Base-by-base conservation (phyloP, 2,797 vertebrate species). In the Lagothrix lagotricha region DNA sequence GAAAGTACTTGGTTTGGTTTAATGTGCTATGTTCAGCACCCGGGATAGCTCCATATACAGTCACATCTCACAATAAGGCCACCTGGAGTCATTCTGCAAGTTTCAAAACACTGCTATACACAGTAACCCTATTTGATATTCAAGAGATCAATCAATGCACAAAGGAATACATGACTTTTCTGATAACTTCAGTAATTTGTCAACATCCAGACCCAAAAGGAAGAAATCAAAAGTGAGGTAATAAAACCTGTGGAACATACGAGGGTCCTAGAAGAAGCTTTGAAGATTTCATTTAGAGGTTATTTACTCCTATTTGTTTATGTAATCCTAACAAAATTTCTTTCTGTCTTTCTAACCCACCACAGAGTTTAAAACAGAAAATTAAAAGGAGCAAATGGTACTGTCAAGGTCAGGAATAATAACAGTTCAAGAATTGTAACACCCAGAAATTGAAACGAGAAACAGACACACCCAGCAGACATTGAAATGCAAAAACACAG, bases 401-500 rank as follows among this genome's bases (percentile, higher is more conserved):
- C 5, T 33, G 1, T 26, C 13, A 26, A 89, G 39, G 28, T 30
- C 19, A 28, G 36, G 15, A 33, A 24, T 13, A 2, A 0, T 5
- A 13, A 30, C 22, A 33, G 17, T 28, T 33, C 36, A 70, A 24
- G 36, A 33, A 12, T 24, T 4, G 33, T 67, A 14, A 46, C 1
- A 17, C 26, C 13, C 39, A n/a, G 52, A 75, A n/a, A 33, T 0
- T 13, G 33, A 6, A 46, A 44, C 30, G 17, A 88, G 36, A 61
- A 30, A 7, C 1, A 26, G 4, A 15, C 26, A 0, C 4, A 76
- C 13, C n/a, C 41, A 7, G 58, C 39, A n/a, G 30, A 50, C 46
- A 54, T 1, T n/a, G 39, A 61, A 28, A 20, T 52, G 46, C 39
- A 19, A n/a, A 67, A 11, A 4, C 20, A 1, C 3, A 2, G 0